phyloP scores from a whole-genome alignment of 2,888 invertebrate genomes.

The Miltochrista miniata region DNA sequence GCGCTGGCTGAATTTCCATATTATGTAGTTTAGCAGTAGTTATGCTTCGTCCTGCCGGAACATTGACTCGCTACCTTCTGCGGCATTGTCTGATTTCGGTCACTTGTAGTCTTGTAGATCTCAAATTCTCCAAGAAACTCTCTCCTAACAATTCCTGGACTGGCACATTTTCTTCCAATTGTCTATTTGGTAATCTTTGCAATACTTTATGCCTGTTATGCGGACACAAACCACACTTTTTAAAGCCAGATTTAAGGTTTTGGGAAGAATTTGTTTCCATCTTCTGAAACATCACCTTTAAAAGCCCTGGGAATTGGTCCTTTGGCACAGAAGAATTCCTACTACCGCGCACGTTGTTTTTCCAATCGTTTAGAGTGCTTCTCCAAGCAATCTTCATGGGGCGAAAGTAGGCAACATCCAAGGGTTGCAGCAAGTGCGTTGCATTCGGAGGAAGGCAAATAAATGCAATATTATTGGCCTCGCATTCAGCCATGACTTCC shows the following conservation, averaged over 20 bases:
- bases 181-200: conserved; percentile 10
- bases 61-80: conserved; percentile 21
- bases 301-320: conserved; percentile 24
- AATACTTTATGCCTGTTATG: conserved; percentile 4
- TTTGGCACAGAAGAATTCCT: conserved; percentile 20
- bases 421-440: conserved; percentile 11
- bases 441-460: conserved; percentile 9
- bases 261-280: conserved; percentile 21
- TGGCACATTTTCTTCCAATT: conserved; percentile 9
- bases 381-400: conserved; percentile 15
- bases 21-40: conserved; percentile 16
- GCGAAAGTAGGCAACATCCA: conserved; percentile 12
- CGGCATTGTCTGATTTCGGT: conserved; percentile 17
- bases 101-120: conserved; percentile 20
- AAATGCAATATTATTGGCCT: conserved; percentile 11
- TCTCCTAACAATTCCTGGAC: conserved; percentile 10
- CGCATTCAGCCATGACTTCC: conserved; percentile 7
- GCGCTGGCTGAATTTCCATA: conserved; percentile 1
- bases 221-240: conserved; percentile 25
- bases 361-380: conserved; percentile 7
- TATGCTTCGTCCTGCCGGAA: conserved; percentile 20
- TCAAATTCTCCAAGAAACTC: conserved; percentile 15
- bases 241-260: conserved; percentile 25
- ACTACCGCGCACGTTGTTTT: conserved; percentile 10
- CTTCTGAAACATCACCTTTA: conserved; percentile 25